These are phyloP conservation scores for Gymnoscopelus microlampas DNA, from an alignment of 2,797 vertebrate genomes.

Conservation along the genomic window DNA sequence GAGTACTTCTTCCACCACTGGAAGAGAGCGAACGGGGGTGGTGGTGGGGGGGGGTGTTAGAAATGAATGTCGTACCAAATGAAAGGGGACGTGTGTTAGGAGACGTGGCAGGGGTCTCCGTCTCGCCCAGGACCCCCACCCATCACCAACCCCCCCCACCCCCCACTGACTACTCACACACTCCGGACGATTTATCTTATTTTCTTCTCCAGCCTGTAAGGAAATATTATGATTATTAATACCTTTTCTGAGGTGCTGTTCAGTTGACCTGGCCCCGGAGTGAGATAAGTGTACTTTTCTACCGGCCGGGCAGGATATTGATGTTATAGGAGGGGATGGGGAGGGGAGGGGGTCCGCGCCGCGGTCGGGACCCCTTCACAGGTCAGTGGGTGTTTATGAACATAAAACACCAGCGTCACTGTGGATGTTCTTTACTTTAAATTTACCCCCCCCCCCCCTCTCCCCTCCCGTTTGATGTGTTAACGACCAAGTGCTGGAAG, in stretches of 20 bases:
- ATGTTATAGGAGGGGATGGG: neutral
- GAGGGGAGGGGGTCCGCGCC: too few relatives aligned
- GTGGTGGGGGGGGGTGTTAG: slow-evolving; percentile 31
- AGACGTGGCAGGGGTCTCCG: slow-evolving; percentile 25
- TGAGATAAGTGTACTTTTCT: slow-evolving; percentile 50
- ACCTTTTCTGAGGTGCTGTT: slow-evolving; percentile 47
- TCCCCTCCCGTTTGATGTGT: too few relatives aligned
- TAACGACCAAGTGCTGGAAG: too few relatives aligned
- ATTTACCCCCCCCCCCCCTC: too few relatives aligned
- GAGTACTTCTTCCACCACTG: too few relatives aligned
- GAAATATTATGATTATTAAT: slow-evolving; percentile 63
- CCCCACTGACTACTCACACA: too few relatives aligned
- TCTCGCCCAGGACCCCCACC: neutral
- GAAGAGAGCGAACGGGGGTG: slow-evolving; percentile 6
- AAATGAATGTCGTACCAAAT: slow-evolving; percentile 43
- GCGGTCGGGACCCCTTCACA: slow-evolving; percentile 3
- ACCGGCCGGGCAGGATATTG: slow-evolving; percentile 23
- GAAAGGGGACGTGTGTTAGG: slow-evolving; percentile 61
- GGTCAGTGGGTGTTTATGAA: slow-evolving; percentile 25
- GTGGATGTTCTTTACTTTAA: neutral
- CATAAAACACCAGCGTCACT: slow-evolving; percentile 17
- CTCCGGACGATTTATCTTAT: too few relatives aligned
- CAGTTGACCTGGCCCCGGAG: slow-evolving; percentile 46
- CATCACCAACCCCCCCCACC: too few relatives aligned
- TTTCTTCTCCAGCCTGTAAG: slow-evolving; percentile 5